Base-by-base conservation (phyloP, 2,113 vertebrate genomes). In the Lichenostomus cassidix region DNA sequence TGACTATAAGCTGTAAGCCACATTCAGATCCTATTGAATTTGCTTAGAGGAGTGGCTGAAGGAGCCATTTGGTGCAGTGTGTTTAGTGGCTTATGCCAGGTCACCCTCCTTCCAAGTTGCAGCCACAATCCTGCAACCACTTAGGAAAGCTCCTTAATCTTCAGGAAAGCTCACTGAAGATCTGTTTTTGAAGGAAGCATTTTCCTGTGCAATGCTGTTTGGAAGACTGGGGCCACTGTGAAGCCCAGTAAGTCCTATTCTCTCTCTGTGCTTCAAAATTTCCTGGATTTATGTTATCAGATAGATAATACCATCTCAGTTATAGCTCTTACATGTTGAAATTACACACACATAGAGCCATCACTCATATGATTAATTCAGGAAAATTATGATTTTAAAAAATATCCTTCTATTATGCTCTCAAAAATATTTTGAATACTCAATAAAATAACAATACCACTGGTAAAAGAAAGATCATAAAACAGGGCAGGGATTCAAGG, bases 1-100 rank as follows among this genome's bases (percentile, higher is more conserved):
- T 92, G 68, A 77, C 79, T 81, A 8, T 91, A 65, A 80, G 3
- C 49, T 71, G 37, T 64, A 79, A 95, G 11, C 12, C 64, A 82
- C 52, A 63, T 68, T 94, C 71, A 83, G 76, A 78, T 86, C 41
- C 71, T 80, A 27, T 29, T 84, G 82, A 92, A 88, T 92, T 92
- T 33, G 49, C 44, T 50, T 11, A 75, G 82, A 86, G 64, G n/a
- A 77, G 62, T 37, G 39, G 60, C 91, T 90, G 76, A 77, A 37
- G 63, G 23, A 85, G 78, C 50, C 35, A 59, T 71, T 80, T 60
- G 20, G 35, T 93, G n/a, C 71, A 41, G 7, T 56, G 64, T 75
- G 44, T 95, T 86, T 46, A 7, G 6, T 46, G 58, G 70, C 44
- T 96, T 89, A 87, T 49, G 24, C 65, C 44, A 71, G 53, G 53